Base-by-base conservation (phyloP, 2,797 vertebrate genomes). In the Orestias chungarensis region DNA sequence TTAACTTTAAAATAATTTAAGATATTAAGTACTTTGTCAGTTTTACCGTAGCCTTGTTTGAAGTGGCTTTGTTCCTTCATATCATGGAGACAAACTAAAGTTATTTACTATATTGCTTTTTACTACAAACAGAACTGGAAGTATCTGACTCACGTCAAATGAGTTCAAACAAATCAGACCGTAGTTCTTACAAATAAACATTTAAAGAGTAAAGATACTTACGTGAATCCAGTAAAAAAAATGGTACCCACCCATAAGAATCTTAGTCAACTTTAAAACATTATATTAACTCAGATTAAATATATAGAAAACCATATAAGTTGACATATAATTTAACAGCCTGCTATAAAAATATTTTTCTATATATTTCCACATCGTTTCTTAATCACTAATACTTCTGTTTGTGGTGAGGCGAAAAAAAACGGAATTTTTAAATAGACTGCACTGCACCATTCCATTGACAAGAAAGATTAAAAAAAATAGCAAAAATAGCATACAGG, bases 131-230 rank as follows among this genome's bases (percentile, higher is more conserved):
- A 59, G 18, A 35, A 35, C 55, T 35, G 33, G 31, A 59, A 11
- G 55, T 11, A 59, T 59, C 55, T 31, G 7, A 57, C 29, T 59
- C 23, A 29, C 23, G 18, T 3, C 9, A 3, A 23, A 1, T 31
- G 20, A 59, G 35, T 59, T 11, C 55, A 59, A 59, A 35, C 18
- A 35, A 59, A 35, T n/a, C 35, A n/a, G 23, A 35, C 10, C 11
- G 35, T 23, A 35, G 55, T 59, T 38, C 31, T 38, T 62, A 38
- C 33, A 62, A 40, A 62, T 62, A 38, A 62, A 62, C 35, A 62
- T 62, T 62, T 62, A 62, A 10, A n/a, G 59, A 62, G 59, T n/a
- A 40, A n/a, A 40, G n/a, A 38, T 23, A 62, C 59, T 62, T 62
- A 12, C 11, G 1, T 2, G 6, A n/a, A 62, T 40, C 35, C 5